Evolutionary conservation across 2,113 vertebrate species (phyloP), one percentile per base, ranked within the genome.

Genomic region (Chaetodon trifascialis): DNA sequence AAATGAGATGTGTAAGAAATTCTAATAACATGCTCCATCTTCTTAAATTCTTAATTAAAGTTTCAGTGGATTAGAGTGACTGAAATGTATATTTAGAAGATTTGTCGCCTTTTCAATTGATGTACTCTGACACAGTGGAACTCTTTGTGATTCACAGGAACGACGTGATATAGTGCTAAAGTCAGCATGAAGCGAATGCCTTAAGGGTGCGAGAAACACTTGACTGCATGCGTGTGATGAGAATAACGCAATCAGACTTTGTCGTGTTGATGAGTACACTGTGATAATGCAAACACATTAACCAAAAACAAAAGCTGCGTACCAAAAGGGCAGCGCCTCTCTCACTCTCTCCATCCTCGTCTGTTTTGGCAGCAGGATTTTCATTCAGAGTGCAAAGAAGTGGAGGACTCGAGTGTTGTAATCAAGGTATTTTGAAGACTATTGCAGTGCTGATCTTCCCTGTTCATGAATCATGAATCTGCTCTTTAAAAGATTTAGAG

Each of bases 161-260:
- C 16, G 8, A 86, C 81, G 76, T 69, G 42, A 30, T 60, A 54
- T 69, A 75, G 82, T 83, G 77, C 82, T 77, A 75, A 86, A 92
- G 84, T 88, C 85, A 88, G 88, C 88, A 88, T 76, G 83, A 78
- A 85, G 81, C 44, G 60, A 73, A 79, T 67, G 88, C 82, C 88
- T 80, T 55, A 7, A 82, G 86, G 92, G 59, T 68, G 64, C 52
- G 60, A 73, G 71, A 82, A 88, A 77, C 60, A 84, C 74, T 79
- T 62, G 59, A 79, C 80, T 68, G 74, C 70, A 49, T 58, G 80
- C 69, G 42, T 66, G 63, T 83, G 82, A 80, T 81, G 82, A 87
- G 69, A 86, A 76, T 79, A 87, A 89, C 77, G 52, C 40, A 67
- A 69, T 56, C 59, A 66, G 82, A 89, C 88, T 82, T 84, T 84